Evolutionary conservation across 2,113 vertebrate genomes (phyloP), one percentile per base, ranked within the genome.

Genomic region (Vulpes ferrilata): DNA sequence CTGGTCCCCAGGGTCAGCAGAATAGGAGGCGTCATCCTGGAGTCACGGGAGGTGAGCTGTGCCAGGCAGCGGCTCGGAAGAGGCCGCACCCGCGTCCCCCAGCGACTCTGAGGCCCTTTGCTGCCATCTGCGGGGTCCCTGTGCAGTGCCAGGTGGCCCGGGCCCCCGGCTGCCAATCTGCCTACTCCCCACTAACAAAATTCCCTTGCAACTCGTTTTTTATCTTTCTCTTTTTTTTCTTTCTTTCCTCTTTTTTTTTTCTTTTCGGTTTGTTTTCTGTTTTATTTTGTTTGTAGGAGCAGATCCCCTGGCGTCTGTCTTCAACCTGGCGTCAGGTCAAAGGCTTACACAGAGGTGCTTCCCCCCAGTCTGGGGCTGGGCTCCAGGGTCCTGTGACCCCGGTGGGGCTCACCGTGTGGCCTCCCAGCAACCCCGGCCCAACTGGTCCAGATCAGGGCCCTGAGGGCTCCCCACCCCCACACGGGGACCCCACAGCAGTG

Each of bases 71-170:
- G 3, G 43, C 78, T 76, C 30, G 1, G 57, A 23, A 87, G 69
- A 25, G 19, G 3, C 35, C 3, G 2, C 4, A 19, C 25, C 8
- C 51, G 11, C 1, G 0, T 0, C 22, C 12, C 12, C 35, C 15
- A 6, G n/a, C 23, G n/a, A 43, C 19, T 25, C 32, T 0, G 5
- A 12, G 64, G 51, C 16, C 30, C 16, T 32, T 11, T 64, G 6
- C 23, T 22, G n/a, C 60, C 4, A 1, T 23, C 65, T 32, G 0
- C 0, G 0, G 13, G 60, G 17, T 12, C 32, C 30, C 23, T 64
- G 81, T n/a, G 53, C 43, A 1, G n/a, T 1, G 53, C 7, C n/a
- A 7, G 16, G 25, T 5, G 53, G 59, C 27, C 71, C 43, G 19
- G 30, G 4, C 35, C 88, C 71, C 35, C 0, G 0, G 48, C 32